Evolutionary conservation across 2,113 vertebrate genomes (phyloP), one percentile per base, ranked within the genome.

Genomic region (Henicopernis longicauda): DNA sequence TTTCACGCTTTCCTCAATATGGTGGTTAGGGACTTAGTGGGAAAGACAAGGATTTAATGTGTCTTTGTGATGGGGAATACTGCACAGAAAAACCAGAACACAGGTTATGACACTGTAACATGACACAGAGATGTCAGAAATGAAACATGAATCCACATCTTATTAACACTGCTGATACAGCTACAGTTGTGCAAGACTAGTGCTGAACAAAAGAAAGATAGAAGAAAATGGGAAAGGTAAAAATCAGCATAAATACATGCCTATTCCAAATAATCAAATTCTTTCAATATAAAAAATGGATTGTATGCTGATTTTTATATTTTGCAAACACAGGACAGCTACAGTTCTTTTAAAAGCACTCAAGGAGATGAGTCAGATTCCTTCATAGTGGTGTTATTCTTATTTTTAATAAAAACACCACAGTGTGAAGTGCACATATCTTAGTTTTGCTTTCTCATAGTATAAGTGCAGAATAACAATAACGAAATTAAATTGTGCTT

Each of bases 371-470:
- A 93, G 49, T 91, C 88, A 59, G 50, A 92, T 97, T 95, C 59
- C 49, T 92, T 84, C 57, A 57, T 36, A 87, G 23, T 42, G 50
- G 34, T 70, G 18, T n/a, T 87, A 76, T 67, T 85, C 38, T 26
- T 89, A 19, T 65, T 92, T 96, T 94, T 77, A 93, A 95, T 93
- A 78, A 89, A 95, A 94, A 85, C 72, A 57, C 29, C 66, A 59
- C 25, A 36, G 31, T 69, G 50, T 82, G 73, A 79, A 91, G 49
- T 31, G 25, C 45, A 76, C 29, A 26, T 86, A 76, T 49, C 72
- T 95, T 73, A 44, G 72, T 49, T 94, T 85, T 88, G 42, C 59
- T 83, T 94, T 89, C 78, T 84, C 40, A 50, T 32, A 19, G 54
- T n/a, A 1, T 42, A 87, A 95, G 32, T 31, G 23, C 73, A 85